phyloP scores from a whole-genome alignment of 2,797 vertebrate genomes.

The Characodon lateralis region DNA sequence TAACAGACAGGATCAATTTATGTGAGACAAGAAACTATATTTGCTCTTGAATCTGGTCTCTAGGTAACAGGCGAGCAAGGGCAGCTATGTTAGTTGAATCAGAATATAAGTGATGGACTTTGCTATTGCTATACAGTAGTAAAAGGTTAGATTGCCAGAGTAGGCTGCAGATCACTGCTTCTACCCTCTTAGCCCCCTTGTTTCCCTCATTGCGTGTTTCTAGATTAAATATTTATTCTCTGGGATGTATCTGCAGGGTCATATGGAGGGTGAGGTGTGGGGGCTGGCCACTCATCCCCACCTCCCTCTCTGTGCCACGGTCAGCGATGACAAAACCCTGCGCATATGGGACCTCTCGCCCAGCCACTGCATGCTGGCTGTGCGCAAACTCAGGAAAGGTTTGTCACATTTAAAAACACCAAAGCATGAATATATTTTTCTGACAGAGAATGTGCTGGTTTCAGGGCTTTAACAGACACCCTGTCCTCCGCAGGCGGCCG shows the following conservation, averaged over 20 bases:
- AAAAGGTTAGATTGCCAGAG: background rate
- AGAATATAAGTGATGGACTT: slow-evolving; percentile 1
- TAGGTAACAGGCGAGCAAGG: slow-evolving; percentile 5
- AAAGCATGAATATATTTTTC: slow-evolving; percentile 16
- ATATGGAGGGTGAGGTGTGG: slow-evolving; percentile 99
- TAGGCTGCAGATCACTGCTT: background rate
- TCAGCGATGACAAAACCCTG: slow-evolving; percentile 98
- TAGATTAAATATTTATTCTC: slow-evolving; percentile 12
- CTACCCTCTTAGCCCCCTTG: background rate
- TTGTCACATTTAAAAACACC: slow-evolving; percentile 65
- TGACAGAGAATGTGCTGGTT: slow-evolving; percentile 23
- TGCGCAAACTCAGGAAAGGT: slow-evolving; percentile 99
- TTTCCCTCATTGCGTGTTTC: background rate
- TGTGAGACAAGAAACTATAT: slow-evolving; percentile 14
- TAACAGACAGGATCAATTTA: slow-evolving; percentile 31
- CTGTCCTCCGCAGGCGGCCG: slow-evolving; percentile 86
- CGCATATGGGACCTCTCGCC: slow-evolving; percentile 99
- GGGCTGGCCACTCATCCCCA: slow-evolving; percentile 97
- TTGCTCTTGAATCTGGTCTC: slow-evolving; percentile 8
- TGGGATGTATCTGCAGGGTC: slow-evolving; percentile 84
- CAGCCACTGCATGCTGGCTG: slow-evolving; percentile 98
- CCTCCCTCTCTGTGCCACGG: slow-evolving; percentile 97
- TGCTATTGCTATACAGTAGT: background rate
- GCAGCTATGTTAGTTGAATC: slow-evolving; percentile 1
- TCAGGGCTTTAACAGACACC: slow-evolving; percentile 29